Percentiles rank a stretch among this genome's conserved stretches.
phyloP scores from a whole-genome alignment of 2,888 invertebrate genomes.

The Eucriotettix oculatus region DNA sequence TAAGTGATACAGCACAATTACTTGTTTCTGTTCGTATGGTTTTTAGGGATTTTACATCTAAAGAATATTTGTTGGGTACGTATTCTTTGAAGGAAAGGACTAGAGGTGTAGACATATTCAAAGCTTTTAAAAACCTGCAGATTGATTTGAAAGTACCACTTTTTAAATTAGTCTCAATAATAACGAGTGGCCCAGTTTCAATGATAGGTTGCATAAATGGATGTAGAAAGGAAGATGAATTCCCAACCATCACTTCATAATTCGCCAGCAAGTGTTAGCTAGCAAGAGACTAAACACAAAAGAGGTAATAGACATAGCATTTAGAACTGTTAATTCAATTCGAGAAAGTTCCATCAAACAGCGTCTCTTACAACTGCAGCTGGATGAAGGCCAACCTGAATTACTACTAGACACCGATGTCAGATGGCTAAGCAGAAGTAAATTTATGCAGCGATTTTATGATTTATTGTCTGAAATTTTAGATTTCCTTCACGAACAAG shows the following conservation, averaged over 20 bases:
- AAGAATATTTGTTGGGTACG: no score
- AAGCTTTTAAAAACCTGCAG: no score
- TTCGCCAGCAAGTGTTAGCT: no score
- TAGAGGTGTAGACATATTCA: no score
- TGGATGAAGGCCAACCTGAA: constrained; percentile 10
- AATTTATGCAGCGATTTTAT: constrained; percentile 12
- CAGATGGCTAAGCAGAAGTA: constrained; percentile 11
- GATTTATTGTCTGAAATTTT: constrained; percentile 11
- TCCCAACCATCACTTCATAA: constrained; percentile 10
- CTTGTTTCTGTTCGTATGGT: no score
- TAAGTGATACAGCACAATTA: no score
- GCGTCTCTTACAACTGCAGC: constrained; percentile 11
- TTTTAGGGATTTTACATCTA: no score
- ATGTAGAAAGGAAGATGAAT: constrained; percentile 11
- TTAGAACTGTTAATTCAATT: no score
- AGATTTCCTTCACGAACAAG: constrained; percentile 7
- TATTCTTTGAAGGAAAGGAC: no score
- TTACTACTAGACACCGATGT: constrained; percentile 12
- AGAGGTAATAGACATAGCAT: no score
- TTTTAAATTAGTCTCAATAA: no score
- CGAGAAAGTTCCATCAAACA: constrained; percentile 10
- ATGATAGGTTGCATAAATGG: constrained; percentile 12
- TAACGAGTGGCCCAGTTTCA: constrained; percentile 11
- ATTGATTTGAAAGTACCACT: neutral
- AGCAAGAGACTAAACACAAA: no score